A percentile compares a stretch with the other conserved stretches of the same genome.
Evolutionary conservation across 2,797 vertebrate genomes (phyloP).

Genomic region (Kryptopterus vitreolus): DNA sequence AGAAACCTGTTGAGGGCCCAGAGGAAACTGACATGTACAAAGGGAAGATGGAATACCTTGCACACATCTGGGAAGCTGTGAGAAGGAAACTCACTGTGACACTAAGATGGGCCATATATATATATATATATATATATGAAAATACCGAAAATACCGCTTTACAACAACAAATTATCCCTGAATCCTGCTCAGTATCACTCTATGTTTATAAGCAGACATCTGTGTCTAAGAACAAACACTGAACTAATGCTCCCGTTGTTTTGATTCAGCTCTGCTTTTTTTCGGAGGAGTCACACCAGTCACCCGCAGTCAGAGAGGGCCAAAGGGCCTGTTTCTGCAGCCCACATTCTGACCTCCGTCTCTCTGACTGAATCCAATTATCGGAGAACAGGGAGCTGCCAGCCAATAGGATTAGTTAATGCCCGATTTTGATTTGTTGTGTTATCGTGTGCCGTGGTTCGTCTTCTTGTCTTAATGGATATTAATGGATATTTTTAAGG

Average conservation of each 20-base stretch:
- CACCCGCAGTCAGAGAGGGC: constrained; percentile 36
- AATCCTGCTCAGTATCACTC: neutral
- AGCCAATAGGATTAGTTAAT: constrained; percentile 42
- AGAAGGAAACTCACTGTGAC: neutral
- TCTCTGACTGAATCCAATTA: constrained; percentile 53
- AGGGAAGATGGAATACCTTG: neutral
- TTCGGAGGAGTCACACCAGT: constrained; percentile 36
- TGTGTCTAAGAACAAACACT: constrained; percentile 24
- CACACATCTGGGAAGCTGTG: neutral
- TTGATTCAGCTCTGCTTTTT: constrained; percentile 33
- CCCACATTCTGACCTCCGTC: constrained; percentile 43
- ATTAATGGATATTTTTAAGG: constrained; percentile 34
- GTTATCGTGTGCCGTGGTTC: constrained; percentile 21
- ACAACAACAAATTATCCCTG: neutral
- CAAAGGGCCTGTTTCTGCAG: constrained; percentile 39
- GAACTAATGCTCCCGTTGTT: constrained; percentile 32
- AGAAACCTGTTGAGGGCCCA: neutral
- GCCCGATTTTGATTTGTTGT: constrained; percentile 36
- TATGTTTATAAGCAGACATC: constrained; percentile 6
- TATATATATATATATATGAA: too few species aligned
- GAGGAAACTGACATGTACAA: neutral
- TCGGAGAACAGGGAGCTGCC: constrained; percentile 23
- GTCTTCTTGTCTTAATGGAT: constrained; percentile 26
- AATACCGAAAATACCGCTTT: constrained; percentile 2
- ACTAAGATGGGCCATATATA: neutral